Evolutionary conservation across 2,888 invertebrate genomes (phyloP), one percentile per base, ranked within the genome.

Genomic region (Spodoptera picta): DNA sequence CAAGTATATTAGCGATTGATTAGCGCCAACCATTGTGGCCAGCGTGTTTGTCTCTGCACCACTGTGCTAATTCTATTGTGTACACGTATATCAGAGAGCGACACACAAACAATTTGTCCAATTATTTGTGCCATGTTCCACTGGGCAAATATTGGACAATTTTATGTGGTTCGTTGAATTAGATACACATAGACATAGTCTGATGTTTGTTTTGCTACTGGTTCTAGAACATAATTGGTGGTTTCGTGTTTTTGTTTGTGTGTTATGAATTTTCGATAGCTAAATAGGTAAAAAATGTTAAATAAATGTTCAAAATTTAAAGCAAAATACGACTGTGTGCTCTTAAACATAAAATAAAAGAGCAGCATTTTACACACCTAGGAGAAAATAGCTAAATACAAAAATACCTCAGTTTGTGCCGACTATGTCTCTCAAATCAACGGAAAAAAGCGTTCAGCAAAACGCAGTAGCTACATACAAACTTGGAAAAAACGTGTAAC

Each of bases 81-180:
- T 73, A 60, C 65, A 56, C 69, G 69, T 75, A 69, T 73, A 83
- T 83, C 77, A 77, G 83, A 72, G 70, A 70, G 70, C 71, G 87
- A 82, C 84, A 79, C 83, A 83, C 83, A 84, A 83, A 80, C 86
- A 85, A 88, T 90, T 88, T 87, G 87, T 71, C 75, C 85, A 84
- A 85, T 88, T 88, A 90, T 90, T 87, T 86, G 84, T 77, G 63
- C 75, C 79, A 82, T 82, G 75, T 69, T 65, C 75, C 82, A 80
- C 69, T 77, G 76, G 74, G 75, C 81, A 83, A 84, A 86, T 84
- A 80, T 82, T 81, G 77, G 73, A 66, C 82, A 75, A 80, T 81
- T 79, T 82, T 81, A 81, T 80, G 74, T 75, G 73, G 58, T 60
- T 62, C 69, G 59, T 57, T 75, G 70, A 62, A 65, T 75, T 68